Evolutionary conservation across 2,113 vertebrate species (phyloP).

Genomic region (Datnioides undecimradiatus): DNA sequence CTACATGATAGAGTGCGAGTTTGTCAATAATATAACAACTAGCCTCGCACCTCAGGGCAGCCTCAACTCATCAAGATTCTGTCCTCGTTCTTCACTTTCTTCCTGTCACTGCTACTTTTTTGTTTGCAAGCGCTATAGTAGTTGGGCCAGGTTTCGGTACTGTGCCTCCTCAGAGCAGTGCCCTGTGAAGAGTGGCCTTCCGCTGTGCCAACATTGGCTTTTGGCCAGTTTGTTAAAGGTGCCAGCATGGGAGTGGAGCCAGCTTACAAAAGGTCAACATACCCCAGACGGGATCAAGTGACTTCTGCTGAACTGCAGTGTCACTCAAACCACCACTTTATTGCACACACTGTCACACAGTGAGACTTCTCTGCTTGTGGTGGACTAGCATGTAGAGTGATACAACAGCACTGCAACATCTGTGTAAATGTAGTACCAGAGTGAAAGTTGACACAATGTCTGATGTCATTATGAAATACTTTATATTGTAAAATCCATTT

Average conservation of each 20-base stretch:
- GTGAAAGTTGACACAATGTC: not conserved
- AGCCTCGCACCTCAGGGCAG: conserved; percentile 11
- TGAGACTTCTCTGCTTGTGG: conserved; percentile 5
- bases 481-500: not conserved
- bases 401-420: not conserved
- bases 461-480: not conserved
- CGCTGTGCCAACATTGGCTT: conserved; percentile 58
- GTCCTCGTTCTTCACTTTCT: conserved; percentile 25
- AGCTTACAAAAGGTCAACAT: conserved; percentile 82
- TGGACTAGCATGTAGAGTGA: not conserved
- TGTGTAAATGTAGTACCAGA: not conserved
- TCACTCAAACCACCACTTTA: conserved; percentile 60
- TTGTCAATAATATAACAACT: conserved; percentile 15
- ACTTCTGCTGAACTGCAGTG: conserved; percentile 59
- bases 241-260: conserved; percentile 65
- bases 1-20: conserved; percentile 9
- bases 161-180: conserved; percentile 29
- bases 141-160: conserved; percentile 36
- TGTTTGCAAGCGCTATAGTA: conserved; percentile 12
- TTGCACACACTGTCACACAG: conserved; percentile 14
- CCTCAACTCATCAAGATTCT: conserved; percentile 28
- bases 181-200: conserved; percentile 39
- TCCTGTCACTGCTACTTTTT: conserved; percentile 42
- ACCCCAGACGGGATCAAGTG: conserved; percentile 75
- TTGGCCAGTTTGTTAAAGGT: conserved; percentile 60